Evolutionary conservation across 2,113 vertebrate species (phyloP), one percentile per base, ranked within the genome.

Genomic region (Aix galericulata): DNA sequence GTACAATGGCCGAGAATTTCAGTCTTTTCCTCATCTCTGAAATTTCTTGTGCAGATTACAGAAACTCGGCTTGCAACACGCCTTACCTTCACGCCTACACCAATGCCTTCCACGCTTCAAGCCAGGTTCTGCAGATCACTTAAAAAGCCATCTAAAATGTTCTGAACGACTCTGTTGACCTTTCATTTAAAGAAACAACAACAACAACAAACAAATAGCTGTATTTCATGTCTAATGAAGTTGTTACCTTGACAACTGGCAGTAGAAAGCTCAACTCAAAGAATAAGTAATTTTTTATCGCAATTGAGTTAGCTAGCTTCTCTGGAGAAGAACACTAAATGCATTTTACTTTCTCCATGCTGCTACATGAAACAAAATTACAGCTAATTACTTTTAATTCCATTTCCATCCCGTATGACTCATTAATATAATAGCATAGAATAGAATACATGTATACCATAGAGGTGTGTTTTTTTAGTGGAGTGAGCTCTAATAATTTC

Each of bases 381-480:
- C 29, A 76, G 34, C 55, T 95, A 94, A 96, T 96, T 95, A 80
- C 22, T 93, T 94, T 68, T 86, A 89, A 93, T 96, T 91, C 55
- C 8, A 55, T 96, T 97, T 97, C 88, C 80, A 88, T 75, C 82
- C 69, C 92, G 52, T 59, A 42, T 97, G 94, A 97, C 58, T 96
- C 78, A 94, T 86, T 91, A 84, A 82, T 91, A n/a, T 82, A 94
- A 73, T 67, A 82, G 53, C 53, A 38, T 60, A 64, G 60, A 50
- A 32, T 64, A 64, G 58, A 21, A 48, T 64, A 36, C 36, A 36
- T 36, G 36, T 36, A 69, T 81, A 69, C 36, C 31, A 18, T 71
- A 53, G 68, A 81, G 71, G 21, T 38, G 34, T 10, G 11, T 40
- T 6, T 0, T 90, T 62, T 64, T 53, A 76, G 27, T 59, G 32